Percentiles rank a stretch among this genome's conserved stretches.
phyloP scores from a whole-genome alignment of 1,140 invertebrate species.

The Brachionus rubens region DNA sequence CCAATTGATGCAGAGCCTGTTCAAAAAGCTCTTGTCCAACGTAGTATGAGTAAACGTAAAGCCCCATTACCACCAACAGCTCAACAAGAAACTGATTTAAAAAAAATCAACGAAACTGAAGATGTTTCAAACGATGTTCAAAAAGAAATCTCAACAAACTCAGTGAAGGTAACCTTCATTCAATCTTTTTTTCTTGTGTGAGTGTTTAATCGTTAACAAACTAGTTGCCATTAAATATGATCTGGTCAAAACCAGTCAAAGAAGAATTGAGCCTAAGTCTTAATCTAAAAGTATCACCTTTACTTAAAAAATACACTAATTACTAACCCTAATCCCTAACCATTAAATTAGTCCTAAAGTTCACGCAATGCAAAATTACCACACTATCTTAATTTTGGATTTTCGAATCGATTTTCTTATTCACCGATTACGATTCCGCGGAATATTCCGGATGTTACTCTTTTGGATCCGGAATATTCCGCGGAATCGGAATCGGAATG shows the following conservation, averaged over 20 bases:
- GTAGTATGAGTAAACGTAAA: constrained; percentile 40
- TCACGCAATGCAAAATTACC: not conserved
- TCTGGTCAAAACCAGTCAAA: constrained; percentile 53
- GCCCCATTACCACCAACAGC: not conserved
- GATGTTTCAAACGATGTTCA: not conserved
- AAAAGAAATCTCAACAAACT: constrained; percentile 5
- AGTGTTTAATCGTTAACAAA: not conserved
- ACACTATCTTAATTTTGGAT: too few relatives aligned
- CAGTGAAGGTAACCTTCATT: constrained; percentile 45
- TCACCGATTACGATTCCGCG: too few relatives aligned
- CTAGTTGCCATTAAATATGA: constrained; percentile 49
- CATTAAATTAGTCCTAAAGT: too few relatives aligned
- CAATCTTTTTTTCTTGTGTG: too few relatives aligned
- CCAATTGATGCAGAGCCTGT: not conserved
- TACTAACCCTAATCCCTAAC: not conserved
- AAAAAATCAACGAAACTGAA: not conserved
- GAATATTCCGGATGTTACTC: too few relatives aligned
- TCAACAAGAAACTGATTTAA: not conserved
- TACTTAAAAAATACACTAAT: too few relatives aligned
- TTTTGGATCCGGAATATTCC: too few relatives aligned
- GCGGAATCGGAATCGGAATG: too few relatives aligned
- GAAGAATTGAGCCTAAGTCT: constrained; percentile 50
- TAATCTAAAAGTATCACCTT: constrained; percentile 37
- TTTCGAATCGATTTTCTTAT: too few relatives aligned
- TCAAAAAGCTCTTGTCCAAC: not conserved